Percentiles rank a stretch among this genome's conserved stretches.
Conservation (phyloP, 2,113 vertebrate species). For the Chlorodrepanis virens region DNA sequence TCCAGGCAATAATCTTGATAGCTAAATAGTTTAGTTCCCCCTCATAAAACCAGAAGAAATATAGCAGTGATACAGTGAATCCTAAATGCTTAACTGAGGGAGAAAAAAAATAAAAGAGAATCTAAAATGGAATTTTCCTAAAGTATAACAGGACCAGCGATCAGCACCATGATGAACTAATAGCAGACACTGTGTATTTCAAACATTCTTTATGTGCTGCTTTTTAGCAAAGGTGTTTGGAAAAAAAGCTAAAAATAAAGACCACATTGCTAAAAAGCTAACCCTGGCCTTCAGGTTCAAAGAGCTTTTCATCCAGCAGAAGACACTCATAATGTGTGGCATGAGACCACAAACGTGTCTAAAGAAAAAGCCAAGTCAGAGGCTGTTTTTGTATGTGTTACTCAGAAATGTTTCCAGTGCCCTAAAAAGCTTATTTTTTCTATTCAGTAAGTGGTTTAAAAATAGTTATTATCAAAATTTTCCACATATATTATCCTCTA, state of each 20-base stretch:
- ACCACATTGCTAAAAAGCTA: neutral
- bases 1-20: neutral
- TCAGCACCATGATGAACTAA: neutral
- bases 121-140: neutral
- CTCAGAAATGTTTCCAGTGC: neutral
- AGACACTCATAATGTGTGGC: neutral
- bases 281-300: neutral
- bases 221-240: neutral
- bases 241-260: slow-evolving; percentile 22
- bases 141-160: neutral
- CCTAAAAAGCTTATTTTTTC: neutral
- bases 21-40: neutral
- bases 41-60: neutral
- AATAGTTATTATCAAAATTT: neutral
- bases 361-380: neutral
- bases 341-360: neutral
- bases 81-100: neutral
- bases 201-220: neutral
- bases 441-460: neutral
- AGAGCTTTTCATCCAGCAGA: neutral
- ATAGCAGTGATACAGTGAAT: neutral
- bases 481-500: neutral
- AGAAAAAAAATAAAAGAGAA: neutral
- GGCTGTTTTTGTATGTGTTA: neutral
- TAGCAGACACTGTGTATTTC: rapidly evolving